Evolutionary conservation across 1,140 invertebrate genomes (phyloP).

Genomic region (Oscheius sp.): DNA sequence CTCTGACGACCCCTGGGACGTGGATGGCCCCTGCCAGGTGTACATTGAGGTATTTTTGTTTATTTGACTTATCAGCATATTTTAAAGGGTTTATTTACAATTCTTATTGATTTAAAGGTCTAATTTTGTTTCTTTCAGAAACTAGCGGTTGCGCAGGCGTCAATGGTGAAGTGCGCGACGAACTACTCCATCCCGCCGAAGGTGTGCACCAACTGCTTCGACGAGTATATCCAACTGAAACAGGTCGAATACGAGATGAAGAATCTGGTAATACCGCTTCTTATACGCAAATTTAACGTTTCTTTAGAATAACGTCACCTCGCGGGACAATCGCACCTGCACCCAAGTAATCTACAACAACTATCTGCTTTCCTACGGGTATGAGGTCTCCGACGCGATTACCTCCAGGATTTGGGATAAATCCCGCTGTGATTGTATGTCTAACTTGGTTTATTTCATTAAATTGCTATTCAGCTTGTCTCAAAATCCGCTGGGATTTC

Average conservation of each 20-base stretch:
- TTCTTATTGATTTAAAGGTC: not conserved
- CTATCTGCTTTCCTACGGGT: conserved; percentile 47
- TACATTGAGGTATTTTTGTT: conserved; percentile 42
- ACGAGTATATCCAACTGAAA: conserved; percentile 51
- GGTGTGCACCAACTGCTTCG: conserved; percentile 53
- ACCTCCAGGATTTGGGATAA: conserved; percentile 48
- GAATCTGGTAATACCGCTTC: conserved; percentile 36
- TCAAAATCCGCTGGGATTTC: conserved; percentile 48
- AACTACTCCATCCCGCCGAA: conserved; percentile 50
- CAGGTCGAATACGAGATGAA: conserved; percentile 49
- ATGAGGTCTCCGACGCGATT: conserved; percentile 47
- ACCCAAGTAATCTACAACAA: conserved; percentile 45
- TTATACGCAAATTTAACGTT: not conserved
- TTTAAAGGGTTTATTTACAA: not conserved
- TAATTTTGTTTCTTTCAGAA: conserved; percentile 41
- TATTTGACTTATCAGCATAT: not conserved
- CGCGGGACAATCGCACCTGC: conserved; percentile 50
- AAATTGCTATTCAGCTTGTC: conserved; percentile 44
- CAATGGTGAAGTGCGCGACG: conserved; percentile 48
- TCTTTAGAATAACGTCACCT: conserved; percentile 43
- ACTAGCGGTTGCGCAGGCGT: conserved; percentile 33
- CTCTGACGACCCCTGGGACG: conserved; percentile 40
- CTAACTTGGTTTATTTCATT: not conserved
- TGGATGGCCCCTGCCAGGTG: conserved; percentile 48
- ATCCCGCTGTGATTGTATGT: conserved; percentile 49